These are phyloP conservation scores for Bambusicola thoracicus DNA, from an alignment of 2,113 vertebrate genomes.

Conservation along the genomic window DNA sequence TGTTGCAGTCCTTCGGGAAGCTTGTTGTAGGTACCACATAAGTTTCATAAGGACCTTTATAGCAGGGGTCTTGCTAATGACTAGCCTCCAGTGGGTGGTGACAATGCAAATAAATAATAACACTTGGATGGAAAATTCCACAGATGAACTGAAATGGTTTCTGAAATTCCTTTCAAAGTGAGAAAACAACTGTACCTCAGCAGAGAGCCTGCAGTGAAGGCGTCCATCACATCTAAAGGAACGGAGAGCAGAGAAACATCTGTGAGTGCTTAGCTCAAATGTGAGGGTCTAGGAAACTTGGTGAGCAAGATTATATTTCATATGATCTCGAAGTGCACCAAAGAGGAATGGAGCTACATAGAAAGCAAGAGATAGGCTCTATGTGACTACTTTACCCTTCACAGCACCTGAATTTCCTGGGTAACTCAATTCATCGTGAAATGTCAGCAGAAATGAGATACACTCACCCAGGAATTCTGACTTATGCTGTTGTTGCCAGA, in stretches of 20 bases:
- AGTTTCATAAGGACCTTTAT: background rate
- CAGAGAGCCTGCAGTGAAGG: background rate
- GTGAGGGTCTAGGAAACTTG: conserved; percentile 4
- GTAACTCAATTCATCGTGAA: background rate
- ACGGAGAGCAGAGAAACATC: conserved; percentile 12
- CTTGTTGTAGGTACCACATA: rapidly evolving
- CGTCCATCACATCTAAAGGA: background rate
- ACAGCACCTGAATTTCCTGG: conserved; percentile 33
- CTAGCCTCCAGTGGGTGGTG: background rate
- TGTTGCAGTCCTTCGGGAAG: background rate
- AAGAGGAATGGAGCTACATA: conserved; percentile 15
- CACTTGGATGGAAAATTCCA: conserved; percentile 1
- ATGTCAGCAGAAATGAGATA: conserved; percentile 24
- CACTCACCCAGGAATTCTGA: background rate
- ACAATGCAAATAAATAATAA: conserved; percentile 37
- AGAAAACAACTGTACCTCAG: conserved; percentile 17
- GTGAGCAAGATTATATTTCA: conserved; percentile 15
- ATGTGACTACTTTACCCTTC: background rate
- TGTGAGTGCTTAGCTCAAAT: conserved; percentile 38
- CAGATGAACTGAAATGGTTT: background rate
- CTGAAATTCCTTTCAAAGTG: conserved; percentile 26
- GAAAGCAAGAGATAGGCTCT: background rate
- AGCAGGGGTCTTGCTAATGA: background rate
- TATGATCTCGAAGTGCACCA: conserved; percentile 14
- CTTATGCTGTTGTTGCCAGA: background rate